Conservation (phyloP, 2,113 vertebrate genomes). For the Canis aureus region DNA sequence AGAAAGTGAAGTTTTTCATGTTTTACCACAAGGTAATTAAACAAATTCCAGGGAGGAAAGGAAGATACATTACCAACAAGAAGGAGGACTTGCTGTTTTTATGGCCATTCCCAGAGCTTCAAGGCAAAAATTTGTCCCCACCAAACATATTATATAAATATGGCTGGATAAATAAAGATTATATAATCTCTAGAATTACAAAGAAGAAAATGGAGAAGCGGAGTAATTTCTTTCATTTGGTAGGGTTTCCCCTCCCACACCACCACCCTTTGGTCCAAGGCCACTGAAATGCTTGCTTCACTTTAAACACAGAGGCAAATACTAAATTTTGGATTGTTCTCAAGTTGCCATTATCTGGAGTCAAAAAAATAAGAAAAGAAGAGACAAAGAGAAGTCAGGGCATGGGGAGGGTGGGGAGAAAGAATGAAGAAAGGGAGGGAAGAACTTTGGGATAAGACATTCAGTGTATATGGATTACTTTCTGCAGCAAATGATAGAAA, state of each 20-base stretch:
- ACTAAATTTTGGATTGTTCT: not conserved
- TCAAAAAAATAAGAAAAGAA: not conserved
- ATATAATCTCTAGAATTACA: not conserved
- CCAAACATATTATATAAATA: not conserved
- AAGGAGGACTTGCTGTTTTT: not conserved
- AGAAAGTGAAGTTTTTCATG: not conserved
- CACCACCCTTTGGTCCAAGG: not conserved
- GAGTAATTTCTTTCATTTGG: not conserved
- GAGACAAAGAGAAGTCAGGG: not conserved
- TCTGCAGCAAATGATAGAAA: not conserved
- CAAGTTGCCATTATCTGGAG: not conserved
- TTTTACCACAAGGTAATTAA: constrained; percentile 51
- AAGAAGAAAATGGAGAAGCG: not conserved
- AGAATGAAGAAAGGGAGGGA: not conserved
- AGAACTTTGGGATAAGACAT: not conserved
- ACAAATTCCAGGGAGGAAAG: not conserved
- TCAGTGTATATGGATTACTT: not conserved
- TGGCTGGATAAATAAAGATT: not conserved
- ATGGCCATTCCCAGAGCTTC: not conserved
- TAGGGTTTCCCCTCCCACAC: not conserved
- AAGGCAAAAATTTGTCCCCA: not conserved
- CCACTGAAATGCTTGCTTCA: not conserved
- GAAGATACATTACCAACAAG: not conserved
- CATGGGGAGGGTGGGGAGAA: not conserved
- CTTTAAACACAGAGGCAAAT: not conserved